Percentiles rank a stretch among this genome's conserved stretches.
Conservation (phyloP, 1,140 invertebrate genomes). For the Papilio helenus region DNA sequence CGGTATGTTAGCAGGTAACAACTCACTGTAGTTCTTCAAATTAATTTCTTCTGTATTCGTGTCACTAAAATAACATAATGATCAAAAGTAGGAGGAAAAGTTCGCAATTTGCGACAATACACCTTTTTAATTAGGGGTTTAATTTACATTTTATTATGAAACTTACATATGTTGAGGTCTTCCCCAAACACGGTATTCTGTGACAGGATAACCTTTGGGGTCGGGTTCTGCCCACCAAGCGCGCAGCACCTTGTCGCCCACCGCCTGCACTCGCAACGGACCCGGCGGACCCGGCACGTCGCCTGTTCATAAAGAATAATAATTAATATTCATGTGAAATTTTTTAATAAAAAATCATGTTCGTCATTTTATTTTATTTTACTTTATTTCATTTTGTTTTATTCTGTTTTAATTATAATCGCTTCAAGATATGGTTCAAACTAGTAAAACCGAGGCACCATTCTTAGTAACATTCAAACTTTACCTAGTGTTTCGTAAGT, state of each 20-base stretch:
- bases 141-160: background rate
- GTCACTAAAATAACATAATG: slow-evolving; percentile 45
- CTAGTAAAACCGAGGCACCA: background rate
- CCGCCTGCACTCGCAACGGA: slow-evolving; percentile 57
- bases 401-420: no score
- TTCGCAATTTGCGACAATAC: background rate
- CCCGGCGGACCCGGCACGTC: slow-evolving; percentile 72
- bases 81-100: background rate
- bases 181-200: slow-evolving; percentile 70
- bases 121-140: no score
- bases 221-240: slow-evolving; percentile 73
- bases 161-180: slow-evolving; percentile 59
- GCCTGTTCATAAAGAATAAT: slow-evolving; percentile 47
- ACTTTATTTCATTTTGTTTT: no score
- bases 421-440: no score
- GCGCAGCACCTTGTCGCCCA: slow-evolving; percentile 64
- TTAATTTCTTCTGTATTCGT: slow-evolving; percentile 52
- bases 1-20: slow-evolving; percentile 56
- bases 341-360: no score
- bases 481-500: slow-evolving; percentile 90
- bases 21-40: slow-evolving; percentile 62
- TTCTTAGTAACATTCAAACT: background rate
- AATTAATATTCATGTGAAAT: no score
- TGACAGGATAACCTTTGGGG: slow-evolving; percentile 58
- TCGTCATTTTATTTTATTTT: no score